A percentile compares a stretch with the other conserved stretches of the same genome.
Conservation (phyloP, 92 coral and sea anemone species). For the Epizoanthus rinbou region DNA sequence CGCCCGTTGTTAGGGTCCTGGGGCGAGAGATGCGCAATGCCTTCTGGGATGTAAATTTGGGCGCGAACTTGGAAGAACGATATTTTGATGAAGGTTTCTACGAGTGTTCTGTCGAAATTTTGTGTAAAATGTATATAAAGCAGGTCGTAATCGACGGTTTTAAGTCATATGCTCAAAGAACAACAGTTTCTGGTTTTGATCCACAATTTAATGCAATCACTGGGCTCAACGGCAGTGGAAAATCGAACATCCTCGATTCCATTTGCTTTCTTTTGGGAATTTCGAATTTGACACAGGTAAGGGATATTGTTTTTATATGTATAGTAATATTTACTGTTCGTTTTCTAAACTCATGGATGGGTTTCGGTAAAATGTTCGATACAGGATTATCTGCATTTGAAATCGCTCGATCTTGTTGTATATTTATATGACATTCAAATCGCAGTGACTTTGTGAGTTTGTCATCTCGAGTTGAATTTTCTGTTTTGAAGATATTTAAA, state of each 20-base stretch:
- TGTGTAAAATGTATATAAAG: slow-evolving; percentile 83
- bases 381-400: too few species aligned
- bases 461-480: too few species aligned
- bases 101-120: neutral
- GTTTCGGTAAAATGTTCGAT: neutral
- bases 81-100: slow-evolving; percentile 29
- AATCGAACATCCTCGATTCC: slow-evolving; percentile 97
- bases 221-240: slow-evolving; percentile 97
- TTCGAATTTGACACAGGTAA: slow-evolving; percentile 95
- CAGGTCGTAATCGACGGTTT: slow-evolving; percentile 95
- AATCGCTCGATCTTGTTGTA: too few species aligned
- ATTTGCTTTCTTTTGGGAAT: slow-evolving; percentile 98
- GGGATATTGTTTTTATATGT: neutral
- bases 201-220: slow-evolving; percentile 99
- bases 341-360: neutral
- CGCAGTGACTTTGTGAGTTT: too few species aligned
- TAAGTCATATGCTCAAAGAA: slow-evolving; percentile 95
- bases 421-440: too few species aligned
- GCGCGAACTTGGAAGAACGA: slow-evolving; percentile 69
- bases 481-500: too few species aligned
- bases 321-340: neutral
- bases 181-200: slow-evolving; percentile 91
- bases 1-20: neutral
- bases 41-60: slow-evolving; percentile 50
- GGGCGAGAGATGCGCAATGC: slow-evolving; percentile 31